Base-by-base conservation (phyloP, 2,888 invertebrate genomes). In the Amphimallon solstitiale region DNA sequence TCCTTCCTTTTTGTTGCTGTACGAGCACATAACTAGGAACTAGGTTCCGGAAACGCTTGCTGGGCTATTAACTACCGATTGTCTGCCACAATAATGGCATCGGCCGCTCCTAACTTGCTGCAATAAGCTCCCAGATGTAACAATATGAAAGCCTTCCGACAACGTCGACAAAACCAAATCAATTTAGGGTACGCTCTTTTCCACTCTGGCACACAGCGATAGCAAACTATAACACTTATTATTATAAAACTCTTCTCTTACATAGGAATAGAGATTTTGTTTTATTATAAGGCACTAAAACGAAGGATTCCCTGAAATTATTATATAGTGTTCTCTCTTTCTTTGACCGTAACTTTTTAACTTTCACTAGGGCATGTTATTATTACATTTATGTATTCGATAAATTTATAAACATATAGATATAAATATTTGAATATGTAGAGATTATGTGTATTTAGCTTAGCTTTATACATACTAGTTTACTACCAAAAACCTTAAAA, bases 21-120 rank as follows among this genome's bases (percentile, higher is more conserved):
- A 15, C 34, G 34, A 60, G 19, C 35, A 23, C 60, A 45, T 45
- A 60, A 60, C 46, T 60, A 60, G 60, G 60, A 60, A 60, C 46
- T 60, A 46, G 46, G 46, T 45, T 35, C 70, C 76, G 76, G 76
- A 76, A 73, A 73, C 70, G 71, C 68, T 73, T 74, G 65, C 72
- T 72, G 74, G 73, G 74, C 74, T 73, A 74, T 76, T 75, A 75
- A 74, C 73, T 75, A 74, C 74, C 75, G 74, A 75, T 75, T 74
- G 73, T 74, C 72, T 70, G 72, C 68, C 70, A 65, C 62, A 70
- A 74, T 75, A 74, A 75, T 75, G 65, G 71, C 65, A 69, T 54
- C 54, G 70, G 74, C 71, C 76, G 73, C 72, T 70, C 69, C 66
- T 61, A 67, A 61, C 54, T 63, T 52, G 60, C 54, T 40, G 40